These are phyloP conservation scores for Hylyphantes graminicola DNA, from an alignment of 1,140 invertebrate genomes.

Conservation along the genomic window DNA sequence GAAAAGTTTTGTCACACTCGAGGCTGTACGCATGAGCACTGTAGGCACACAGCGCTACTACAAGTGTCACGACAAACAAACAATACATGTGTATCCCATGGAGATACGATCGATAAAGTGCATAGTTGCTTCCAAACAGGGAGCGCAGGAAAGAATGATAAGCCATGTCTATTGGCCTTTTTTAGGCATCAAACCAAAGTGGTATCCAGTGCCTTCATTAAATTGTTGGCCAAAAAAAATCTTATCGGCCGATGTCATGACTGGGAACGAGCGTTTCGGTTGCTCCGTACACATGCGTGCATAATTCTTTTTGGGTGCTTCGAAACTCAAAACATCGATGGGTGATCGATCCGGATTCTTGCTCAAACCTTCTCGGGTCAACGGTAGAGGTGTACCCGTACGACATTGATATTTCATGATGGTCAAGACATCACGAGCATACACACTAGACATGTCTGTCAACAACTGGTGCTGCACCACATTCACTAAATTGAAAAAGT, in stretches of 20 bases:
- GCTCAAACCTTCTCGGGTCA: slow-evolving; percentile 13
- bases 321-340: slow-evolving; percentile 33
- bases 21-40: too few species aligned
- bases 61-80: too few species aligned
- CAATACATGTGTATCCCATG: too few species aligned
- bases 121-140: too few species aligned
- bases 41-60: background rate
- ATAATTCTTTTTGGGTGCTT: slow-evolving; percentile 42
- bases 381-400: slow-evolving; percentile 2
- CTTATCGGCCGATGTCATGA: slow-evolving; percentile 18
- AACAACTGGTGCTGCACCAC: too few species aligned
- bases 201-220: slow-evolving; percentile 30
- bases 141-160: too few species aligned
- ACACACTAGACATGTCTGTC: background rate
- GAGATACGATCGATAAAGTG: too few species aligned
- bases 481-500: background rate
- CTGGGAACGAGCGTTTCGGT: background rate
- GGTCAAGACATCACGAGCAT: slow-evolving; percentile 2
- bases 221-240: slow-evolving; percentile 49
- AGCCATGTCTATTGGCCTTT: too few species aligned
- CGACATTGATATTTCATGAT: slow-evolving; percentile 28
- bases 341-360: slow-evolving; percentile 16
- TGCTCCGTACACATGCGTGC: background rate
- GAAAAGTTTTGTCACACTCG: too few species aligned
- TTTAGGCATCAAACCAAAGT: background rate